Evolutionary conservation across 2,888 invertebrate species (phyloP).

Genomic region (Lepidocyrtoides sp.): DNA sequence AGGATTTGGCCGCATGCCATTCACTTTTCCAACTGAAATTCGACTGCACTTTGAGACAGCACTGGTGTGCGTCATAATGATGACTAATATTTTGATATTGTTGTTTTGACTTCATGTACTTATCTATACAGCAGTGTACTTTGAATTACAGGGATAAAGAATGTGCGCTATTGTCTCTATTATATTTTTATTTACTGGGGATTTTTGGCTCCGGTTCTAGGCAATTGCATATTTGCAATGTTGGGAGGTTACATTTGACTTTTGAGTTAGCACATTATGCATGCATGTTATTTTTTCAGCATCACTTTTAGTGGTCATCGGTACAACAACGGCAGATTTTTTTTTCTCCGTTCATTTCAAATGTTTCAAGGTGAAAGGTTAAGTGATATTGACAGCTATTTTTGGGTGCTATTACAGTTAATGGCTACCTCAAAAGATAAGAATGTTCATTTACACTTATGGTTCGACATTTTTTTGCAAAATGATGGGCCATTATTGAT

Average conservation of each 20-base stretch:
- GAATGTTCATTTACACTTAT: too few relatives aligned
- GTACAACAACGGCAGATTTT: too few relatives aligned
- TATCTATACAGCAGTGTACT: background rate
- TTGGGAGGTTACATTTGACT: too few relatives aligned
- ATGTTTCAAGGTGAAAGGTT: constrained; percentile 21
- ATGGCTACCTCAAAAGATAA: too few relatives aligned
- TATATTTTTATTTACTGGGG: background rate
- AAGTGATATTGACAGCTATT: background rate
- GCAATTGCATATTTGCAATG: too few relatives aligned
- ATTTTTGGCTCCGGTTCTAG: background rate
- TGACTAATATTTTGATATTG: constrained; percentile 67
- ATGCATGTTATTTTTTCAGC: too few relatives aligned
- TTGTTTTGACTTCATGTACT: constrained; percentile 40
- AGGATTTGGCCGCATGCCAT: constrained; percentile 62
- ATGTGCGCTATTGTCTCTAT: background rate
- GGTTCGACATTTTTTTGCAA: background rate
- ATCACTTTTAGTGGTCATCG: too few relatives aligned
- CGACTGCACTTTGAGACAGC: background rate
- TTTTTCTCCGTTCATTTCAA: constrained; percentile 1
- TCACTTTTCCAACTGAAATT: background rate
- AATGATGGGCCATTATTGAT: too few relatives aligned
- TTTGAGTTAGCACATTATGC: too few relatives aligned
- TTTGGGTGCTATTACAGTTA: background rate
- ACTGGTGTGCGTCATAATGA: constrained; percentile 56
- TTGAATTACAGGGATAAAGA: background rate